These are phyloP conservation scores for Arrhopalites spinosus DNA, from an alignment of 2,888 invertebrate species.

Conservation along the genomic window DNA sequence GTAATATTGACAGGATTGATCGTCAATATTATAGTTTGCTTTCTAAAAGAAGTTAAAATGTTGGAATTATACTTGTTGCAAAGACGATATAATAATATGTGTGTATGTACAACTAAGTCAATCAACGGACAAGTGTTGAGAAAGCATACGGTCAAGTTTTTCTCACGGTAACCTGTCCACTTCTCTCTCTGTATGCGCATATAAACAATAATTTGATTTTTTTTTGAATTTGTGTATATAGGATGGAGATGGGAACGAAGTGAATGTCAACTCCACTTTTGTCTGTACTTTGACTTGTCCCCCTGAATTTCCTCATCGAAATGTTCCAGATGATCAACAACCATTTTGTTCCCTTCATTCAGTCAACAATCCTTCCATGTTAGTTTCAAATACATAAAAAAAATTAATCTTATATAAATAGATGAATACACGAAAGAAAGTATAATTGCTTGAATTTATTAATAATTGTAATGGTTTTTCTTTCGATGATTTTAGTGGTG, in stretches of 20 bases:
- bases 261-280: slow-evolving; percentile 73
- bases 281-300: slow-evolving; percentile 87
- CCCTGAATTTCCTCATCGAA: slow-evolving; percentile 74
- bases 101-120: no score
- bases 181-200: background rate
- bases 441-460: no score
- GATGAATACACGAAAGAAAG: no score
- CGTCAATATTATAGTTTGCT: background rate
- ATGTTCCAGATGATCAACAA: slow-evolving; percentile 64
- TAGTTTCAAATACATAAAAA: slow-evolving; percentile 9
- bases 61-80: no score
- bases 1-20: background rate
- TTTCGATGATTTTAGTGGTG: slow-evolving; percentile 15
- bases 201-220: slow-evolving; percentile 1
- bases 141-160: background rate
- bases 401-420: no score
- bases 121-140: background rate
- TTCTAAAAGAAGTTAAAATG: background rate
- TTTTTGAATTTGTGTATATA: slow-evolving; percentile 56
- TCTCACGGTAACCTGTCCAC: slow-evolving; percentile 21
- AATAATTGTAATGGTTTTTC: background rate
- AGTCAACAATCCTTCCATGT: slow-evolving; percentile 9
- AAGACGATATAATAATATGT: no score
- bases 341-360: slow-evolving; percentile 31
- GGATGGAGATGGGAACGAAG: slow-evolving; percentile 64